These are phyloP conservation scores for Thunnus albacares DNA, from an alignment of 2,797 vertebrate species.

Conservation along the genomic window DNA sequence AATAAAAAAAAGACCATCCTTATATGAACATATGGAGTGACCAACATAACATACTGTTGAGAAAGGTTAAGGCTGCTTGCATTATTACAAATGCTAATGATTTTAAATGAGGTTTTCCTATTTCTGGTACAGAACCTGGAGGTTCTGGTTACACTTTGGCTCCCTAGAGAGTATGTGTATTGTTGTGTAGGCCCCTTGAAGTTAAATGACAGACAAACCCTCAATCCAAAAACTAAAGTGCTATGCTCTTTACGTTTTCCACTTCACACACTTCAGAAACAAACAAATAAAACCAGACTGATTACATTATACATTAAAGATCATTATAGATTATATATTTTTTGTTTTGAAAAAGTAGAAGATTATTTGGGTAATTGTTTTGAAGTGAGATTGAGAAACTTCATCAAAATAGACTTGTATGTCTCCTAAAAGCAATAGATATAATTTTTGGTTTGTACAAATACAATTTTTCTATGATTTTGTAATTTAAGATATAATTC, in stretches of 20 bases:
- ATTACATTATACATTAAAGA: neutral
- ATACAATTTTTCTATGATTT: neutral
- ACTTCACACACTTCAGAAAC: neutral
- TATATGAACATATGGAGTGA: too few relatives aligned
- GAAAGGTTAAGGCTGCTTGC: too few relatives aligned
- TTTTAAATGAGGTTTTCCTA: too few relatives aligned
- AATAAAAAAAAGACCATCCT: too few relatives aligned
- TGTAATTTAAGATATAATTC: constrained; percentile 6
- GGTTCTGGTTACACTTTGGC: too few relatives aligned
- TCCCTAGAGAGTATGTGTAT: too few relatives aligned
- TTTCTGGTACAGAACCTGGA: too few relatives aligned
- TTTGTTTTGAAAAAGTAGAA: too few relatives aligned
- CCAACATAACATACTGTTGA: too few relatives aligned
- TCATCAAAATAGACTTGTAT: neutral
- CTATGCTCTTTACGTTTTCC: neutral
- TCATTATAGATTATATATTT: neutral
- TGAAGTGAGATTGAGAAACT: neutral
- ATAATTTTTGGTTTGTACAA: neutral
- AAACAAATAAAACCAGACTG: neutral
- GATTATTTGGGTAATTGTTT: neutral
- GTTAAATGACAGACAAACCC: neutral
- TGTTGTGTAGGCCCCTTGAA: neutral
- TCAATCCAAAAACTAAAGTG: neutral
- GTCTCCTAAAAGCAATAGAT: neutral
- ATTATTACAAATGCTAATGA: too few relatives aligned